phyloP scores from a whole-genome alignment of 1,140 invertebrate genomes.

The Apis laboriosa region DNA sequence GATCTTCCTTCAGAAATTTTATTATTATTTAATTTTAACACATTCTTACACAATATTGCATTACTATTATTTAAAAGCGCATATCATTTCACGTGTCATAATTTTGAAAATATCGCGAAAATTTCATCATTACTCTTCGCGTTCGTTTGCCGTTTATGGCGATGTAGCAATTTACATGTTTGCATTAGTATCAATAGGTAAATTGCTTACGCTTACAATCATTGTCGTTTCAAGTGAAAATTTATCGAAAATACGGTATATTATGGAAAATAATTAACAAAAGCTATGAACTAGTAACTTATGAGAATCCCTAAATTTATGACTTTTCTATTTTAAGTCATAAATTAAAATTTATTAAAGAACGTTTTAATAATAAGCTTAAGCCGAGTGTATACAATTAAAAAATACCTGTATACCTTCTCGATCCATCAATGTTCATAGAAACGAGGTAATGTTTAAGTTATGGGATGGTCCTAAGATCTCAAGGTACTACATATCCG shows the following conservation, averaged over 20 bases:
- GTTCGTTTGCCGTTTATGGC: not conserved
- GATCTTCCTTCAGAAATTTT: not conserved
- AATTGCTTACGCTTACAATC: constrained; percentile 3
- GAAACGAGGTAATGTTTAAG: constrained; percentile 2
- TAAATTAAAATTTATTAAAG: not conserved
- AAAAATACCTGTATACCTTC: not conserved
- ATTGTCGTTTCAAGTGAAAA: not conserved
- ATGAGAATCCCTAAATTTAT: not conserved
- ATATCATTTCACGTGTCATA: not conserved
- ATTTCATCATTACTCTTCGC: not conserved
- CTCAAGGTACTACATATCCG: constrained; percentile 53
- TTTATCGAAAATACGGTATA: not conserved
- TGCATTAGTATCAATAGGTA: not conserved
- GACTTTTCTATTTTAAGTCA: not conserved
- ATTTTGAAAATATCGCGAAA: not conserved
- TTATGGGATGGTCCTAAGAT: constrained; percentile 9
- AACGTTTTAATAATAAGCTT: not conserved
- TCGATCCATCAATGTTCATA: not conserved
- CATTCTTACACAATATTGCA: not conserved
- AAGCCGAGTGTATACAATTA: not conserved
- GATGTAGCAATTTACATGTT: not conserved
- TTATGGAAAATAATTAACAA: not conserved
- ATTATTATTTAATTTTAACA: not conserved
- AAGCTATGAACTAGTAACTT: not conserved
- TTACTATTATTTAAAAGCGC: not conserved